Conservation (phyloP, 1,140 invertebrate species). For the Heliothis subflexa region DNA sequence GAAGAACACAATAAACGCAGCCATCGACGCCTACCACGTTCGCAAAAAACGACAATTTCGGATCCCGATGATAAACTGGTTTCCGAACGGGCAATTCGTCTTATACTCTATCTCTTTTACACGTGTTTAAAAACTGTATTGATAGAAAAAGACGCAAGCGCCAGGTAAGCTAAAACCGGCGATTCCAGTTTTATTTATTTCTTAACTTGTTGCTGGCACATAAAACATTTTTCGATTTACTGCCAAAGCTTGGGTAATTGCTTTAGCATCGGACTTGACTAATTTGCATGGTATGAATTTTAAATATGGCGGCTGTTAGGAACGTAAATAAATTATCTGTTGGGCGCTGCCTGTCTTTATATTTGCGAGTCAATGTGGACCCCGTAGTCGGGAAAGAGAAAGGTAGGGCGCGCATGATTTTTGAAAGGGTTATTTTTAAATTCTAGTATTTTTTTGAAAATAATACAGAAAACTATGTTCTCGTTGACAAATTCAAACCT, state of each 20-base stretch:
- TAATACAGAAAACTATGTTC: too few relatives aligned
- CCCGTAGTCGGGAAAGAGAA: conserved; percentile 19
- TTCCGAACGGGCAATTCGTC: conserved; percentile 64
- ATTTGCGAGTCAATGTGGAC: conserved; percentile 35
- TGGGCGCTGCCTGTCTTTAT: conserved; percentile 51
- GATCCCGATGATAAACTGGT: conserved; percentile 76
- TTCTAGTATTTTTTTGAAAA: too few relatives aligned
- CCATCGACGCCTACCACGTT: conserved; percentile 69
- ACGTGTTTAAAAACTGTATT: conserved; percentile 8
- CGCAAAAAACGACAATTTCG: conserved; percentile 65
- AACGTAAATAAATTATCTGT: conserved; percentile 50
- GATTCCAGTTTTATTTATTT: conserved; percentile 78
- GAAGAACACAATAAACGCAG: conserved; percentile 62
- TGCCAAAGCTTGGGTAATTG: conserved; percentile 63
- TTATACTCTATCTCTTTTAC: conserved; percentile 54
- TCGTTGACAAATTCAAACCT: too few relatives aligned
- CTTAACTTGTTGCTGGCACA: conserved; percentile 77
- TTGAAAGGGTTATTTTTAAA: not conserved
- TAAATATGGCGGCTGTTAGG: conserved; percentile 57
- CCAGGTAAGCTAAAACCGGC: conserved; percentile 62
- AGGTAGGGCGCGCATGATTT: conserved; percentile 23
- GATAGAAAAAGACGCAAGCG: conserved; percentile 39
- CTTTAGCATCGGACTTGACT: conserved; percentile 62
- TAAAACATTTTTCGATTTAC: conserved; percentile 76
- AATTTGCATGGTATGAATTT: conserved; percentile 69